Base-by-base conservation (phyloP, 2,888 invertebrate genomes). In the Diaprepes abbreviatus region DNA sequence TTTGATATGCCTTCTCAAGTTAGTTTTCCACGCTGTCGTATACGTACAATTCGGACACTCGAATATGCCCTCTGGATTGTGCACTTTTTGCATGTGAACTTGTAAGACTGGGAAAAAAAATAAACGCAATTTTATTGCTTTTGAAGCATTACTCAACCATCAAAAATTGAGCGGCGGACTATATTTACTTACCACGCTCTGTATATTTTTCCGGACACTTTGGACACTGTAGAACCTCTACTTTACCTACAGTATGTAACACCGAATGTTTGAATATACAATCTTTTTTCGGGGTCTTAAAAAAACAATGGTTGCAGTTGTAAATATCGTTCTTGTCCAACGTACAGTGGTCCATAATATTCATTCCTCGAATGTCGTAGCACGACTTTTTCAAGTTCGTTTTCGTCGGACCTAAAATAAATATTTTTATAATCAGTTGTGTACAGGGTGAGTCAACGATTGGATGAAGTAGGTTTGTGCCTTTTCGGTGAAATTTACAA, bases 331-430 rank as follows among this genome's bases (percentile, higher is more conserved):
- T 12, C 3, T 55, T 21, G 36, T 21, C 36, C 19, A 36, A 4
- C 0, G 35, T 55, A 12, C 36, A 35, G 14, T 55, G 55, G 7
- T 33, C 55, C 36, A 12, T 21, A 12, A 21, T 1, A 9, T 35
- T 17, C 2, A 21, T n/a, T 5, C 12, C 6, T 21, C 12, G 55
- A 12, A 35, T 17, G 3, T 55, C 55, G 3, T 19, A 55, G 12
- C 19, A 36, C 3, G 55, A 55, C 19, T 55, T 55, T 10, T 55
- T 55, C 2, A 6, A n/a, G 3, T n/a, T 7, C n/a, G 48, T n/a
- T 12, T 48, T 12, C 1, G 19, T n/a, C 7, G 55, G 36, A 55
- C 9, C 55, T 55, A 14, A 36, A 55, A 55, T 40, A 40, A 40
- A 40, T n/a, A n/a, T n/a, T n/a, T n/a, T n/a, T n/a, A n/a, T n/a